These are phyloP conservation scores for Strigamia transsilvanica DNA, from an alignment of 2,888 invertebrate species.

Conservation along the genomic window DNA sequence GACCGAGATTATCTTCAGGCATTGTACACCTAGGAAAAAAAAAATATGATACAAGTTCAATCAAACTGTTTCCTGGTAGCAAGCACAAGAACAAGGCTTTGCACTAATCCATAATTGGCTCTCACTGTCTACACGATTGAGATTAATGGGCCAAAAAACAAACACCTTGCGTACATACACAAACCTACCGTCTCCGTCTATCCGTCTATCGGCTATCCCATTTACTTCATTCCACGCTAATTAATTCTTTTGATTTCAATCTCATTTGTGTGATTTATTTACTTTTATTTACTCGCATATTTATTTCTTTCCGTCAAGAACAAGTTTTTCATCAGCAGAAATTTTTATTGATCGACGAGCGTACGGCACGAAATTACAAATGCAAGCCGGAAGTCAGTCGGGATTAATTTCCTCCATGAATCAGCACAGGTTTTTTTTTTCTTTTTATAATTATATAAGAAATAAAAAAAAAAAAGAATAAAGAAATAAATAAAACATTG, in stretches of 20 bases:
- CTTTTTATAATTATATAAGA: slow-evolving; percentile 19
- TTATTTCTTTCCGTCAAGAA: neutral
- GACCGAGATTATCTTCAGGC: slow-evolving; percentile 27
- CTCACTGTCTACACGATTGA: slow-evolving; percentile 22
- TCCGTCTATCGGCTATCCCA: too few species aligned
- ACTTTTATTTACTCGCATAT: neutral
- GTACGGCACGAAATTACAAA: slow-evolving; percentile 27
- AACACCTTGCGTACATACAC: neutral
- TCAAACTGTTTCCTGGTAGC: slow-evolving; percentile 1
- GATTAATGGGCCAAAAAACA: slow-evolving; percentile 34
- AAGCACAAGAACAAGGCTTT: slow-evolving; percentile 22
- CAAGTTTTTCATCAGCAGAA: slow-evolving; percentile 13
- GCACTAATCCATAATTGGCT: slow-evolving; percentile 36
- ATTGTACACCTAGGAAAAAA: slow-evolving; percentile 32
- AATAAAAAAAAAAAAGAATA: neutral
- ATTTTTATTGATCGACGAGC: neutral
- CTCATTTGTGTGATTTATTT: neutral
- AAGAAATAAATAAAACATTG: too few species aligned
- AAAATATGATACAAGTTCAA: slow-evolving; percentile 16
- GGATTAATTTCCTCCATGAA: slow-evolving; percentile 42
- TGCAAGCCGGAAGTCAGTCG: slow-evolving; percentile 41
- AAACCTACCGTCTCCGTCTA: too few species aligned
- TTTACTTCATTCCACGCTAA: too few species aligned
- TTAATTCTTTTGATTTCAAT: neutral
- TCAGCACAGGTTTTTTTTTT: slow-evolving; percentile 11